phyloP scores from a whole-genome alignment of 2,888 invertebrate species.

The Schizotus pectinicornis region DNA sequence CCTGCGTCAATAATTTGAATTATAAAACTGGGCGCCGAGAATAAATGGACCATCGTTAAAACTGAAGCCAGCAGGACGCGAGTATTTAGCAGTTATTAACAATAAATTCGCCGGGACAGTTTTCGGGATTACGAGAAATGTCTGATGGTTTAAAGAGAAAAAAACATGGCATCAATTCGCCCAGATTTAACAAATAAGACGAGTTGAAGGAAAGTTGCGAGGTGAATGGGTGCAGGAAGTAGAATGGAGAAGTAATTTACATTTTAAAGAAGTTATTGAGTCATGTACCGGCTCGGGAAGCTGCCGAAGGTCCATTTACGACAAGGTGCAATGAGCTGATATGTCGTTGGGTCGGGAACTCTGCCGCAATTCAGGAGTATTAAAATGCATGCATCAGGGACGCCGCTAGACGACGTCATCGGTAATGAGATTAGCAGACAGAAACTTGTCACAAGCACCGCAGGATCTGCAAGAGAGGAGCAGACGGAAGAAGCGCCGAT shows the following conservation, averaged over 20 bases:
- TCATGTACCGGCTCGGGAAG: constrained; percentile 37
- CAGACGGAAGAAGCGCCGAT: too few species aligned
- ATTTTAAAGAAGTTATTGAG: constrained; percentile 54
- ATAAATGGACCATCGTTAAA: neutral
- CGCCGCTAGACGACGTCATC: neutral
- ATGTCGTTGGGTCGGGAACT: constrained; percentile 32
- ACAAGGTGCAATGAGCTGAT: constrained; percentile 44
- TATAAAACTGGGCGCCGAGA: constrained; percentile 9
- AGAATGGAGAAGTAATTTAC: constrained; percentile 50
- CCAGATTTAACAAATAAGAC: neutral
- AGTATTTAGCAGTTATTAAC: too few species aligned
- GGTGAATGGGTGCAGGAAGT: constrained; percentile 44
- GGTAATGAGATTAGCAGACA: neutral
- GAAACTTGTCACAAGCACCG: too few species aligned
- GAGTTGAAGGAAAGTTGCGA: neutral
- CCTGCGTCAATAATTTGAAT: constrained; percentile 26
- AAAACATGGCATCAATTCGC: neutral
- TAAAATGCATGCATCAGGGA: constrained; percentile 12
- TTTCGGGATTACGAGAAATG: neutral
- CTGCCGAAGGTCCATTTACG: constrained; percentile 33
- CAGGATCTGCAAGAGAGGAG: too few species aligned
- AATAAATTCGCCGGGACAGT: too few species aligned
- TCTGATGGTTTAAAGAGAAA: neutral
- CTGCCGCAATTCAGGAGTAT: constrained; percentile 1
- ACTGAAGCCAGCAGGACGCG: too few species aligned